Conservation (phyloP, 2,888 invertebrate species). For the Athalia cordata region DNA sequence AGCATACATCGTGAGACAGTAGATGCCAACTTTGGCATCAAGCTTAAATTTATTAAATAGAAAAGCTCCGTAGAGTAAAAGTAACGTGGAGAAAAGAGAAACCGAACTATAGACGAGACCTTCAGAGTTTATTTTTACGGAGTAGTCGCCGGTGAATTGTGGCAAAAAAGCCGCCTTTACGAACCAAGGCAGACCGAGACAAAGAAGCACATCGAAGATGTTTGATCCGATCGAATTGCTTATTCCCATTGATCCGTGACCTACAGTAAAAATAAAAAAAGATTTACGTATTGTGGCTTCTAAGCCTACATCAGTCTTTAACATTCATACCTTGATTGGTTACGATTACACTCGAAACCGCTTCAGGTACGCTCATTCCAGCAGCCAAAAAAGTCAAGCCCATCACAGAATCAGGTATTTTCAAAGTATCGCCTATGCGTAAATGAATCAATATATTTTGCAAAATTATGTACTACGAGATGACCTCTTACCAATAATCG, state of each 20-base stretch:
- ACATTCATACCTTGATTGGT: slow-evolving; percentile 82
- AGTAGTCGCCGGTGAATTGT: slow-evolving; percentile 76
- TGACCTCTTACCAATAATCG: slow-evolving; percentile 80
- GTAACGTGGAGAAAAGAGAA: slow-evolving; percentile 83
- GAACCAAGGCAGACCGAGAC: slow-evolving; percentile 87
- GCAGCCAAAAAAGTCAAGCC: slow-evolving; percentile 90
- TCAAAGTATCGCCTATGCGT: slow-evolving; percentile 83
- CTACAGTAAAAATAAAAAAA: slow-evolving; percentile 71
- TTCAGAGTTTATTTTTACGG: slow-evolving; percentile 83
- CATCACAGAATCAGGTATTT: slow-evolving; percentile 89
- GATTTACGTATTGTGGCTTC: background rate
- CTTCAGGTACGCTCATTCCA: slow-evolving; percentile 91
- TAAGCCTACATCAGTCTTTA: background rate
- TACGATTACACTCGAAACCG: slow-evolving; percentile 89
- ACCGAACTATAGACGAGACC: slow-evolving; percentile 86
- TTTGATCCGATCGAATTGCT: slow-evolving; percentile 90
- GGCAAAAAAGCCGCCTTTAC: slow-evolving; percentile 81
- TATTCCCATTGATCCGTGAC: slow-evolving; percentile 86
- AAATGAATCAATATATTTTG: background rate
- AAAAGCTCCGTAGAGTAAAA: slow-evolving; percentile 81
- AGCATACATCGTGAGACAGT: slow-evolving; percentile 81
- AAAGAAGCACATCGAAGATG: slow-evolving; percentile 86
- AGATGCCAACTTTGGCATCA: slow-evolving; percentile 82
- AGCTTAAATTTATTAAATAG: slow-evolving; percentile 81
- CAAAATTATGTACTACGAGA: slow-evolving; percentile 10